A percentile compares a stretch with the other conserved stretches of the same genome.
phyloP scores from a whole-genome alignment of 2,113 vertebrate species.

The Patagioenas fasciata region DNA sequence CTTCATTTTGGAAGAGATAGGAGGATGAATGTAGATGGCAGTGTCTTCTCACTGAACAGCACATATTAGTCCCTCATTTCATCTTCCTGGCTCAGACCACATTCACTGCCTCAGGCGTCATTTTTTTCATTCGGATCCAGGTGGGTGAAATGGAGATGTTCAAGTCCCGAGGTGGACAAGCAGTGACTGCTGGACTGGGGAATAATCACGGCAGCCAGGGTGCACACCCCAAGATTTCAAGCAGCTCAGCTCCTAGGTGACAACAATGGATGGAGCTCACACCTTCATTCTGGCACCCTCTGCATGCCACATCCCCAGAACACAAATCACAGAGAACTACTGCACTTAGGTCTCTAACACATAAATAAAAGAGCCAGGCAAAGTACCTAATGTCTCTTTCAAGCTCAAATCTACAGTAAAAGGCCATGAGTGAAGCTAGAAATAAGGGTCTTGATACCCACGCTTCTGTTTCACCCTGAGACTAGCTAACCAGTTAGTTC shows the following conservation, averaged over 20 bases:
- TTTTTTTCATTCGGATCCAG: neutral
- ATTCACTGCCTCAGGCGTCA: neutral
- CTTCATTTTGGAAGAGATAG: neutral
- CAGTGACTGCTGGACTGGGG: neutral
- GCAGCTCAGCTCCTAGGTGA: neutral
- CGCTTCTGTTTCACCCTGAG: neutral
- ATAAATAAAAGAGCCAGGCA: neutral
- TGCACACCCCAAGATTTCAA: neutral
- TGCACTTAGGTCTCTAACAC: neutral
- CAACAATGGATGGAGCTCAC: neutral
- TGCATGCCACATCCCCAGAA: neutral
- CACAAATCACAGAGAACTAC: neutral
- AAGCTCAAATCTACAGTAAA: neutral
- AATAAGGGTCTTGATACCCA: neutral
- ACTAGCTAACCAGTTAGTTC: neutral
- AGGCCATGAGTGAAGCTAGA: neutral
- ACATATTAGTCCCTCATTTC: neutral
- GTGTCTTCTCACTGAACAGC: neutral
- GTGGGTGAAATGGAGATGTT: neutral
- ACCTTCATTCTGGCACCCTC: neutral
- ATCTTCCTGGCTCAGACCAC: neutral
- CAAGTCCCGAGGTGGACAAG: neutral
- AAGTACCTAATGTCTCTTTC: neutral
- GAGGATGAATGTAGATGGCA: neutral
- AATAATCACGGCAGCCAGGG: neutral